Evolutionary conservation across 2,797 vertebrate species (phyloP).

Genomic region (Ptychobarbus kaznakovi): DNA sequence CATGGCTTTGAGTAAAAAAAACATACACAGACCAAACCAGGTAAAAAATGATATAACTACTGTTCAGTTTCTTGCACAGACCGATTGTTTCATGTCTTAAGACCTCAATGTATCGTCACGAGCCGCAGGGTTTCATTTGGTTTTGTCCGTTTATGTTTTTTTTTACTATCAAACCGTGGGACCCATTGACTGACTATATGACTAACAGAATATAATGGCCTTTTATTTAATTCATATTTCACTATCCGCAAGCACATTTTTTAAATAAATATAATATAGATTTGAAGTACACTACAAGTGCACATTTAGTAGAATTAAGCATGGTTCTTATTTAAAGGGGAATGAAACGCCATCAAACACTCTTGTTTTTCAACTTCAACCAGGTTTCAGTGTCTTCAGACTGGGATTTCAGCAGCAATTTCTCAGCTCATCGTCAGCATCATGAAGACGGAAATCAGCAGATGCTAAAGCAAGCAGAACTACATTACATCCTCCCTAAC

Average conservation of each 20-base stretch:
- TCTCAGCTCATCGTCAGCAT: conserved; percentile 89
- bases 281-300: background rate
- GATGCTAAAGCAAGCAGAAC: conserved; percentile 83
- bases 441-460: conserved; percentile 83
- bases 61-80: too few relatives aligned
- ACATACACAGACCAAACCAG: too few relatives aligned
- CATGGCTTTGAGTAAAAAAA: too few relatives aligned
- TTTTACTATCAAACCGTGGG: too few relatives aligned
- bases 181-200: too few relatives aligned
- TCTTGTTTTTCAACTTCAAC: background rate
- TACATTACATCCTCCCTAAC: conserved; percentile 85
- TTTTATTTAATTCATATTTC: background rate
- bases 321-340: background rate
- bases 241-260: background rate
- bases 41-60: too few relatives aligned
- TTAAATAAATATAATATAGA: background rate
- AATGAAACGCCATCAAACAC: background rate
- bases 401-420: conserved; percentile 85
- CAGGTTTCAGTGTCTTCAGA: conserved; percentile 87
- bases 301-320: background rate
- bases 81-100: too few relatives aligned
- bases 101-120: too few relatives aligned
- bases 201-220: background rate
- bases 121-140: too few relatives aligned
- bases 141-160: too few relatives aligned